Evolutionary conservation across 2,888 invertebrate species (phyloP).

Genomic region (Hirtodrosophila cameraria): DNA sequence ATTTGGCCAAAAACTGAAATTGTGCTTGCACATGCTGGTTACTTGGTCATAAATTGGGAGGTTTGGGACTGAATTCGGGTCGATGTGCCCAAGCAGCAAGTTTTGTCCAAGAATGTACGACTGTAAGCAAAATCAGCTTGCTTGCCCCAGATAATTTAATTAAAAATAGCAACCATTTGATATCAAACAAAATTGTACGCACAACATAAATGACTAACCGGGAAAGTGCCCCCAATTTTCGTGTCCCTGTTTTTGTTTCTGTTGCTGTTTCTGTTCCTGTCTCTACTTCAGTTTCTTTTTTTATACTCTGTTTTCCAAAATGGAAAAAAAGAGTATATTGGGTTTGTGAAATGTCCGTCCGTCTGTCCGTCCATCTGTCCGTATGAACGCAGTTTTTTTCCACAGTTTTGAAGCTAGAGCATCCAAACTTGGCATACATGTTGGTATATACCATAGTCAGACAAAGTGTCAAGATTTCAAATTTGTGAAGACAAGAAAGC

Average conservation of each 20-base stretch:
- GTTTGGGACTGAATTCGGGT: neutral
- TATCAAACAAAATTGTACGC: conserved; percentile 64
- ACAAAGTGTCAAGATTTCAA: no score
- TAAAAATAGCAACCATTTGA: conserved; percentile 66
- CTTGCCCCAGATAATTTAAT: conserved; percentile 60
- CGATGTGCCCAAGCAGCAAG: neutral
- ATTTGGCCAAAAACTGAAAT: conserved; percentile 15
- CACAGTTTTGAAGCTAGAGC: no score
- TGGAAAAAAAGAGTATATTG: no score
- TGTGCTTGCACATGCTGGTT: conserved; percentile 18
- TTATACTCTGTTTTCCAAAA: no score
- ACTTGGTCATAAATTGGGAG: neutral
- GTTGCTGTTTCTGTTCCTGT: neutral
- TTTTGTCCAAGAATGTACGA: conserved; percentile 15
- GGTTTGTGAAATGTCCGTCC: no score
- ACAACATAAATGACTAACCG: conserved; percentile 55
- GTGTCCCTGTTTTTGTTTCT: neutral
- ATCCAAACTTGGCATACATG: no score
- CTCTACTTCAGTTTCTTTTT: no score
- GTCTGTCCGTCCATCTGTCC: no score
- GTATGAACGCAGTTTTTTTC: no score
- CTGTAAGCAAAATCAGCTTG: conserved; percentile 15
- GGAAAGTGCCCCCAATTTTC: conserved; percentile 43
- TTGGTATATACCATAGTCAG: no score
- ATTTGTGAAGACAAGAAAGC: conserved; percentile 40